Base-by-base conservation (phyloP, 2,113 vertebrate species). In the Monarcha castaneiventris region DNA sequence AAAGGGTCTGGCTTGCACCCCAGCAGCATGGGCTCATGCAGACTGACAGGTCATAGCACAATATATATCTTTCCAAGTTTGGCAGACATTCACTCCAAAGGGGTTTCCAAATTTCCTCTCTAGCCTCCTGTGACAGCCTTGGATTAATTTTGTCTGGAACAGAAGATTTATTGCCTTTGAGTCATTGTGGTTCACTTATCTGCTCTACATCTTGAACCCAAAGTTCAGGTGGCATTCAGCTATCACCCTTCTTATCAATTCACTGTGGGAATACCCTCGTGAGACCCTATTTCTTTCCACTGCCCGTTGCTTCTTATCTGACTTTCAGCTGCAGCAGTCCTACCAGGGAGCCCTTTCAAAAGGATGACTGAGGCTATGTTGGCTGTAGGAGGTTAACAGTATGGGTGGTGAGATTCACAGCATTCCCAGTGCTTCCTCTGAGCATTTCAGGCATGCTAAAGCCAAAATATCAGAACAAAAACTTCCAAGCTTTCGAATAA, bases 71-170 rank as follows among this genome's bases (percentile, higher is more conserved):
- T 96, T 85, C 64, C 77, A 93, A 92, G 44, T 82, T 80, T 90
- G 95, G 87, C 77, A 95, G 61, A 64, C 51, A 23, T 51, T 93
- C 63, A 16, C 76, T 90, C 91, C 61, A 85, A 44, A 92, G 76
- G 85, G 37, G 62, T 89, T 96, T 96, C 90, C 80, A 95, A 93
- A 95, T 95, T 91, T 97, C 91, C 89, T 90, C 68, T 78, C 69
- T 58, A 89, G 71, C 69, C 74, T 95, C 62, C 59, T 64, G 56
- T 80, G 85, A 69, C 94, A 95, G 83, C 66, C 59, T 92, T 58
- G 85, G 86, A 89, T 95, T 97, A 95, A 96, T 94, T 96, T 94
- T 92, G 87, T 93, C 94, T 94, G 80, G 89, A 94, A 85, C 27
- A 59, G 76, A 82, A 86, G 68, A 94, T 87, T 91, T 93, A 90